Evolutionary conservation across 2,888 invertebrate genomes (phyloP), one percentile per base, ranked within the genome.

Genomic region (Zaprionus lineosus): DNA sequence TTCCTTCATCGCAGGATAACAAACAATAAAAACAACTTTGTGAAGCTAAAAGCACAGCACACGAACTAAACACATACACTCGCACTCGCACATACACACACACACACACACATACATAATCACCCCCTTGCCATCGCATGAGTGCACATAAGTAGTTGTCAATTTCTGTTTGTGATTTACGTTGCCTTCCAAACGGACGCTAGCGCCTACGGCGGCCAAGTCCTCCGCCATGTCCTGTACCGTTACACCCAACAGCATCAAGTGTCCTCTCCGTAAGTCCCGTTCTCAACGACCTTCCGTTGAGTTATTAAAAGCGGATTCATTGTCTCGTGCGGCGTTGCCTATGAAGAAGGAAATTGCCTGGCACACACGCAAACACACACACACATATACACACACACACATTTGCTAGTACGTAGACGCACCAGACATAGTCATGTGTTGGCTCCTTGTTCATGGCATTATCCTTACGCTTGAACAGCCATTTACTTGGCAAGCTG

Each of bases 101-200:
- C 14, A 4, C 26, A 43, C n/a, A 39, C 14, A 36, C 40, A 29
- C 40, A 56, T n/a, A n/a, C n/a, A n/a, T n/a, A n/a, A n/a, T n/a
- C n/a, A n/a, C 34, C 18, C 8, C 11, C n/a, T n/a, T 16, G 21
- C 19, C 15, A 39, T 29, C 12, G n/a, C 71, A 51, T 61, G 70
- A 74, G 55, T 70, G 70, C 61, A 53, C 50, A 62, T 58, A 65
- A 77, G 66, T 71, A 74, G 61, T 62, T 78, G 75, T 75, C 78
- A 67, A 66, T 75, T 77, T 73, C 59, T 65, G 58, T 63, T 51
- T 40, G 61, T 62, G 73, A 79, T 78, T 79, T 78, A 78, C 68
- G 77, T 21, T 44, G 51, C 55, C 37, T 46, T 34, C 33, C 5
- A 11, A 16, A 34, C 28, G 53, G 33, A 52, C 15, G 47, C 40